Conservation (phyloP, 2,113 vertebrate species). For the Channa argus region DNA sequence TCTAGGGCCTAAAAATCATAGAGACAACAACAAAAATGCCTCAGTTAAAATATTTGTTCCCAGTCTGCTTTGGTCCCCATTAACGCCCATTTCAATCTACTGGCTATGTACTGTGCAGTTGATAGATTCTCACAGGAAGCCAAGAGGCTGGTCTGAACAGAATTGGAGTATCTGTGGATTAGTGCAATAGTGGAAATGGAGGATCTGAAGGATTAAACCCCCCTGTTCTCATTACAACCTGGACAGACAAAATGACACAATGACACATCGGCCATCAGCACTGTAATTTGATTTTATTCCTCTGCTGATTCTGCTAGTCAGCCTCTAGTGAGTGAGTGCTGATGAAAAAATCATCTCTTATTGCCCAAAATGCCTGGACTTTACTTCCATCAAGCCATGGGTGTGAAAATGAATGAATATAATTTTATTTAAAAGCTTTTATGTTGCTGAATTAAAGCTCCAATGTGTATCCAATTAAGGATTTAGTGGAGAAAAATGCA, state of each 20-base stretch:
- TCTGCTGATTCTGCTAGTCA: slow-evolving; percentile 61
- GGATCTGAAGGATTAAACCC: slow-evolving; percentile 71
- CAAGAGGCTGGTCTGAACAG: slow-evolving; percentile 45
- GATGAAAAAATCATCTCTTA: slow-evolving; percentile 38
- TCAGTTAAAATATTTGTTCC: slow-evolving; percentile 34
- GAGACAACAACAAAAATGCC: slow-evolving; percentile 41
- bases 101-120: slow-evolving; percentile 32
- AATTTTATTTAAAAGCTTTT: slow-evolving; percentile 7
- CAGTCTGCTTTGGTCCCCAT: slow-evolving; percentile 5
- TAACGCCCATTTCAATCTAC: slow-evolving; percentile 43
- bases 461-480: slow-evolving; percentile 11
- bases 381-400: slow-evolving; percentile 20
- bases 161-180: slow-evolving; percentile 71
- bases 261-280: slow-evolving; percentile 68
- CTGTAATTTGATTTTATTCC: slow-evolving; percentile 74
- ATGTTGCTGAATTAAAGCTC: slow-evolving; percentile 20
- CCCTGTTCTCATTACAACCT: slow-evolving; percentile 70
- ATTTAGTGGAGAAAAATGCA: slow-evolving; percentile 6
- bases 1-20: slow-evolving; percentile 36
- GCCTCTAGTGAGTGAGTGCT: slow-evolving; percentile 39
- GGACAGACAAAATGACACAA: slow-evolving; percentile 74
- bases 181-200: slow-evolving; percentile 64
- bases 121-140: slow-evolving; percentile 23
- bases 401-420: slow-evolving; percentile 11
- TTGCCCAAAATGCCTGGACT: slow-evolving; percentile 44